Conservation (phyloP, 2,797 vertebrate species). For the Onychomys leucogaster region DNA sequence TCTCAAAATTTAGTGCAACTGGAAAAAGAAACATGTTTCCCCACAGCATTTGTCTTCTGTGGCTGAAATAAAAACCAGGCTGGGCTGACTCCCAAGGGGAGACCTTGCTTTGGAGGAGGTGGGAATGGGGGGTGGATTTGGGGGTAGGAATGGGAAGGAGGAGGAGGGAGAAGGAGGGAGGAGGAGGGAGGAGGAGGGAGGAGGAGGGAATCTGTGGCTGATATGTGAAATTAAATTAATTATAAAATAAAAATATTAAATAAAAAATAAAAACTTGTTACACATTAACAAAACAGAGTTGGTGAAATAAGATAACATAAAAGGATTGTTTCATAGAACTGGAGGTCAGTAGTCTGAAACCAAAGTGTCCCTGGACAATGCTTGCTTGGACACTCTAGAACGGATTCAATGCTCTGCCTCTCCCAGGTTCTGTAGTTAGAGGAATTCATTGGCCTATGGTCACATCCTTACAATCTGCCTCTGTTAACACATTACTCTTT, state of each 20-base stretch:
- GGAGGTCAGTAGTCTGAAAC: not conserved
- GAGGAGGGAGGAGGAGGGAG: no score
- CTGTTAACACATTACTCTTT: not conserved
- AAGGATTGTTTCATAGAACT: not conserved
- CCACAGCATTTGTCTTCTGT: not conserved
- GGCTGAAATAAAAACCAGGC: not conserved
- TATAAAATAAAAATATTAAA: no score
- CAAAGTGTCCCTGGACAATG: not conserved
- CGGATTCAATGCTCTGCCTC: not conserved
- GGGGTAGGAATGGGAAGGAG: no score
- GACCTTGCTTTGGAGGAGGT: no score
- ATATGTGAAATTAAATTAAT: no score
- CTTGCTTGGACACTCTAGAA: not conserved
- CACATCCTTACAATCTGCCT: not conserved
- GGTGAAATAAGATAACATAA: not conserved
- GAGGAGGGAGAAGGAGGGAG: no score
- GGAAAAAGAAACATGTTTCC: not conserved
- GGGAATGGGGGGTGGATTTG: no score
- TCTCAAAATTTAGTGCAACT: not conserved
- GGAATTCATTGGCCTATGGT: not conserved
- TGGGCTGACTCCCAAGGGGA: no score
- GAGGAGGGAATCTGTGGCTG: no score
- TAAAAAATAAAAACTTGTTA: no score
- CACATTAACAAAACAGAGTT: no score
- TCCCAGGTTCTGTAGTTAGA: not conserved